Percentiles rank a stretch among this genome's conserved stretches.
Conservation (phyloP, 2,888 invertebrate genomes). For the Dryadula phaetusa region DNA sequence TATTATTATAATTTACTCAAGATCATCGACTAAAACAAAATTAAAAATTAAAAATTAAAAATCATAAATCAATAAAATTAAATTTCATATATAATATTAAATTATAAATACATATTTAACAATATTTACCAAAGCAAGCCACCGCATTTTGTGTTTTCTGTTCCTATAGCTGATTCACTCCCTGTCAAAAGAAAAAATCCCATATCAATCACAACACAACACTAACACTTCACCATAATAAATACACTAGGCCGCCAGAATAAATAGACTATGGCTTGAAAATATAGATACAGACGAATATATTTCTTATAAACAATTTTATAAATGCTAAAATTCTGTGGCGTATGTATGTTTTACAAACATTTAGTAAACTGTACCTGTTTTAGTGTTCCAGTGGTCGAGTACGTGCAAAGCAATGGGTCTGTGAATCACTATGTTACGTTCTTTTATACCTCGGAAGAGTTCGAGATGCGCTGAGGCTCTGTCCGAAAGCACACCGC, state of each 20-base stretch:
- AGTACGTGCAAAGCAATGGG: slow-evolving; percentile 74
- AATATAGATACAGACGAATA: slow-evolving; percentile 22
- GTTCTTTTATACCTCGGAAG: slow-evolving; percentile 83
- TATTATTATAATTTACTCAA: no score
- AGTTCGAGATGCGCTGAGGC: slow-evolving; percentile 74
- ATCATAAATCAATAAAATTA: neutral
- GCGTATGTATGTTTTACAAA: slow-evolving; percentile 18
- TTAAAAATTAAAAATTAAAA: no score
- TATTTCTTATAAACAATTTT: neutral
- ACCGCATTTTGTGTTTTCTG: slow-evolving; percentile 67
- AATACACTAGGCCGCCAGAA: slow-evolving; percentile 47
- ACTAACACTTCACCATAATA: slow-evolving; percentile 48
- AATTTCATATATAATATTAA: no score
- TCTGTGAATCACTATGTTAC: slow-evolving; percentile 69
- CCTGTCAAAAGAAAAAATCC: slow-evolving; percentile 76
- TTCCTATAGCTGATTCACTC: slow-evolving; percentile 58
- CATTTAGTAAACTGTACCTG: slow-evolving; percentile 50
- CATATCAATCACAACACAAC: slow-evolving; percentile 47
- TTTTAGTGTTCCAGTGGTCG: slow-evolving; percentile 52
- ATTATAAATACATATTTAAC: slow-evolving; percentile 18
- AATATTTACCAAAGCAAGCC: slow-evolving; percentile 70
- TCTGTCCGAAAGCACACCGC: slow-evolving; percentile 67
- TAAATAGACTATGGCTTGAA: neutral
- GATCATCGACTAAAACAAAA: no score
- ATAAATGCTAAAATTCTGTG: slow-evolving; percentile 24